Conservation (phyloP, 2,797 vertebrate species). For the Gallinago nigripennis region DNA sequence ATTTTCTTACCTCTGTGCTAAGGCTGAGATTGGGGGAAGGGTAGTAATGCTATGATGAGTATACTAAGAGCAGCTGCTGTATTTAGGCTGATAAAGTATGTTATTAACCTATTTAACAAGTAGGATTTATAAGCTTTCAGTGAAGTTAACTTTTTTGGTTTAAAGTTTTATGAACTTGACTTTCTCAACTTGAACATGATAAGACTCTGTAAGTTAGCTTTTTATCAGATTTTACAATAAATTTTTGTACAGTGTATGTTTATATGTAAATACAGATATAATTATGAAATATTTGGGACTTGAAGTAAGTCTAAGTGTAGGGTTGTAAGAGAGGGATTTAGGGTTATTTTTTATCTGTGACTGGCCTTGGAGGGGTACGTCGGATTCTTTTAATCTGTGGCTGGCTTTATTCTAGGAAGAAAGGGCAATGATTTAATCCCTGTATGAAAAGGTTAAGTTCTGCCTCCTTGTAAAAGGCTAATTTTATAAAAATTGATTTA, state of each 20-base stretch:
- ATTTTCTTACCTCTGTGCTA: background rate
- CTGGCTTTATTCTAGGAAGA: background rate
- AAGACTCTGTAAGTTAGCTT: background rate
- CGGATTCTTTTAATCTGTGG: background rate
- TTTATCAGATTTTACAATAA: background rate
- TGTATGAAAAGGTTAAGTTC: background rate
- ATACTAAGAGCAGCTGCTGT: background rate
- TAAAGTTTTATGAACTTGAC: background rate
- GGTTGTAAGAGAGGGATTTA: background rate
- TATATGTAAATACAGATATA: background rate
- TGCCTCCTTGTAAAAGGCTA: background rate
- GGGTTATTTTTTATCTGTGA: background rate
- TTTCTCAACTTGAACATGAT: background rate
- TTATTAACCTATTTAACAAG: slow-evolving; percentile 30
- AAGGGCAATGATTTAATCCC: background rate
- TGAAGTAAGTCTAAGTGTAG: background rate
- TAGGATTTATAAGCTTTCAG: background rate
- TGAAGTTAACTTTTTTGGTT: background rate
- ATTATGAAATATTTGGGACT: background rate
- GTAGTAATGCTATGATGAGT: background rate
- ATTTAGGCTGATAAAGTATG: background rate
- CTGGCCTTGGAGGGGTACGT: background rate
- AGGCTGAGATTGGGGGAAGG: background rate
- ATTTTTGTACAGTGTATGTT: background rate
- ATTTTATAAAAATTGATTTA: background rate